Evolutionary conservation across 2,888 invertebrate species (phyloP).

Genomic region (Sisyra nigra): DNA sequence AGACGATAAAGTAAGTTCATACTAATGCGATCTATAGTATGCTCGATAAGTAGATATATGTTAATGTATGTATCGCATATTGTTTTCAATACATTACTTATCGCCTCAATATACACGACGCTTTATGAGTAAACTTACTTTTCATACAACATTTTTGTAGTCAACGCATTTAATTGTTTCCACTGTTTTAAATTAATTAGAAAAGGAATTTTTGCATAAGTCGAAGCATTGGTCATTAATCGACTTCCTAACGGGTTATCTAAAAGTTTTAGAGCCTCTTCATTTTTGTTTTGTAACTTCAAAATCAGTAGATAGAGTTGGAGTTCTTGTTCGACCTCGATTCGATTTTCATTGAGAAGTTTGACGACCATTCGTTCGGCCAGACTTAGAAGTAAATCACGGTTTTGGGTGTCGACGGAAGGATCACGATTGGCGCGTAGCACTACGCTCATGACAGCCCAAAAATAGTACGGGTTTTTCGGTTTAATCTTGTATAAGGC

Average conservation of each 20-base stretch:
- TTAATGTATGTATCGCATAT: no score
- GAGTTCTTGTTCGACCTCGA: conserved; percentile 89
- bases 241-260: conserved; percentile 56
- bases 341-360: conserved; percentile 68
- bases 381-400: conserved; percentile 59
- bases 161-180: conserved; percentile 54
- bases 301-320: conserved; percentile 79
- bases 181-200: conserved; percentile 57
- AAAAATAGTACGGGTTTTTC: conserved; percentile 94
- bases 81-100: no score
- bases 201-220: conserved; percentile 56
- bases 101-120: no score
- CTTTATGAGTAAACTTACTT: conserved; percentile 53
- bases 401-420: conserved; percentile 35
- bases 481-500: conserved; percentile 78
- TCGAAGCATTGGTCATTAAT: conserved; percentile 47
- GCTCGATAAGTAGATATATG: no score
- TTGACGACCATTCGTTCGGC: conserved; percentile 92
- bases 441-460: conserved; percentile 94
- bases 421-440: conserved; percentile 59
- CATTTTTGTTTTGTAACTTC: conserved; percentile 62
- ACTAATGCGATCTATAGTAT: no score
- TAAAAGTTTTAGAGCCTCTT: conserved; percentile 67
- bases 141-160: conserved; percentile 55
- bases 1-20: no score